Base-by-base conservation (phyloP, 1,140 invertebrate genomes). In the Pachyrhynchus sulphureomaculatus region DNA sequence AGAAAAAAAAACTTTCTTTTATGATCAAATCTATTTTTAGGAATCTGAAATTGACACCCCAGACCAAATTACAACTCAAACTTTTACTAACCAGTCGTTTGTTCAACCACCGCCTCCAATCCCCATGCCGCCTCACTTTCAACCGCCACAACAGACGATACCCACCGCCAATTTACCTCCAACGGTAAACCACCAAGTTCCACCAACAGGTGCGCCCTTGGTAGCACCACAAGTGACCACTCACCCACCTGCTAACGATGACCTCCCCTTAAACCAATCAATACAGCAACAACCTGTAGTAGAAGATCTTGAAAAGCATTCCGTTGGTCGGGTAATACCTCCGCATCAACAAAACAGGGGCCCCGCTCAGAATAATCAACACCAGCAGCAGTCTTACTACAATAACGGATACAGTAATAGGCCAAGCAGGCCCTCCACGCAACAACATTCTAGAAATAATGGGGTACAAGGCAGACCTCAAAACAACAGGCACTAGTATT, bases 71-170 rank as follows among this genome's bases (percentile, higher is more conserved):
- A 86, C 87, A 8, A 83, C 86, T 4, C 87, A 90, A 74, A 90
- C 88, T 21, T 91, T 89, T 68, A 91, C 88, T 23, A 91, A 91
- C 77, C 88, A 90, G 68, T 87, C 84, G 58, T 90, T 85, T 66
- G 70, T 69, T 3, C 67, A 62, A 13, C 73, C 66, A 4, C 71
- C 72, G 13, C 72, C 71, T 8, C 68, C 70, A 26, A 69, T 75
- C 32, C 72, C 72, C 6, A 64, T 75, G 65, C 73, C 73, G 12
- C 65, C 72, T 8, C 72, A 34, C 55, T 41, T 37, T 17, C 39
- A 33, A 18, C 17, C 44, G 23, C 13, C 54, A 21, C 36, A 29
- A 6, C 56, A 41, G 13, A 32, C 44, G 15, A 47, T 62, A 9
- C 33, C 57, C 17, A 47, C 63, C 23, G 64, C 20, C n/a, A 62